Conservation (phyloP, 64 coral and sea anemone species). For the Cladopsammia gracilis region DNA sequence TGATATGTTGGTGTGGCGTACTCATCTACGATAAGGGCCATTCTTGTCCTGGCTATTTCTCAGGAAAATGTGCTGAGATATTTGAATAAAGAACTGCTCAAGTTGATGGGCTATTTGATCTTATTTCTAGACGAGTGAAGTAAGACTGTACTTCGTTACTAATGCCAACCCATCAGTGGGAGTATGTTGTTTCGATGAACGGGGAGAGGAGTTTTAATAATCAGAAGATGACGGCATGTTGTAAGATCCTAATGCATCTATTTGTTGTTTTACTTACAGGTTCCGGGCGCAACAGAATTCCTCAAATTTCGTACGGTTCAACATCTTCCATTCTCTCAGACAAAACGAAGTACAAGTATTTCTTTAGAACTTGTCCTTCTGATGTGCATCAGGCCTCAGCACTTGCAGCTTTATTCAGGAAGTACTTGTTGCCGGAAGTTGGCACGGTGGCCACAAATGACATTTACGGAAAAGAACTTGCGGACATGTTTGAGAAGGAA, state of each 20-base stretch:
- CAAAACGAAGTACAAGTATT: constrained; percentile 91
- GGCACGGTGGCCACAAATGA: constrained; percentile 90
- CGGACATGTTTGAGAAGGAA: constrained; percentile 82
- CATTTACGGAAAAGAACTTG: constrained; percentile 79
- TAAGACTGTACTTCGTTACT: too few species aligned
- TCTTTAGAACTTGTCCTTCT: constrained; percentile 90
- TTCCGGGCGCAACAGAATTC: constrained; percentile 67
- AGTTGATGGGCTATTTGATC: too few species aligned
- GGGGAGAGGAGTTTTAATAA: too few species aligned
- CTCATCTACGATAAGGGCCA: too few species aligned
- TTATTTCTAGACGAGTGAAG: too few species aligned
- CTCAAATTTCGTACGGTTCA: constrained; percentile 93
- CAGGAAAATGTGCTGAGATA: too few species aligned
- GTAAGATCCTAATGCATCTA: not conserved
- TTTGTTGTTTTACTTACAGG: constrained; percentile 33
- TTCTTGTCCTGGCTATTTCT: too few species aligned
- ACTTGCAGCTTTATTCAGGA: constrained; percentile 76
- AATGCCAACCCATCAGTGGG: too few species aligned
- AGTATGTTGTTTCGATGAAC: too few species aligned
- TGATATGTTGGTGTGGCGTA: too few species aligned
- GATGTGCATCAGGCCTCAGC: constrained; percentile 90
- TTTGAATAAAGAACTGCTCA: too few species aligned
- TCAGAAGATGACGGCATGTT: not conserved
- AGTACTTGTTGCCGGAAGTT: constrained; percentile 85
- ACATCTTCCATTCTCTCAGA: constrained; percentile 86